These are phyloP conservation scores for Caenorhabditis japonica DNA, from an alignment of 2,888 invertebrate genomes.

Conservation along the genomic window DNA sequence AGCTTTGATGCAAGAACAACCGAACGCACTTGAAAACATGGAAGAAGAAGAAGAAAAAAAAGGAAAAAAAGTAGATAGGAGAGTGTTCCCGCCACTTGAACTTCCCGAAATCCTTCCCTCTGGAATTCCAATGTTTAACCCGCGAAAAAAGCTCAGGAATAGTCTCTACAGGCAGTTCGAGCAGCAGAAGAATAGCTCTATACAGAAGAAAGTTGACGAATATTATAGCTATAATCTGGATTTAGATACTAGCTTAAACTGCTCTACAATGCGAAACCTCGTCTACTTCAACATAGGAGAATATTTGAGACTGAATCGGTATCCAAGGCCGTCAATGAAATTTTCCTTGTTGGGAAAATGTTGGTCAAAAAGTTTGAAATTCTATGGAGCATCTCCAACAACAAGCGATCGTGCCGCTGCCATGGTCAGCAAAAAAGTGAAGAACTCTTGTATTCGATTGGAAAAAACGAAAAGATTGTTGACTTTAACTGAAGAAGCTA, in stretches of 20 bases:
- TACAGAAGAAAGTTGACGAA: constrained; percentile 1
- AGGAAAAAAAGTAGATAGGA: background rate
- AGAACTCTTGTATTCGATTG: constrained; percentile 1
- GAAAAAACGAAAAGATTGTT: background rate
- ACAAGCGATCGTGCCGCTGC: background rate
- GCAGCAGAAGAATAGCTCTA: constrained; percentile 1
- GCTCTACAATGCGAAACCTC: background rate
- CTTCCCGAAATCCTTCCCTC: background rate
- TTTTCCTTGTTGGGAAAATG: constrained; percentile 5
- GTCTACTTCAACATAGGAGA: constrained; percentile 10
- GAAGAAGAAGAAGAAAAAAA: background rate
- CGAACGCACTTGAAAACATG: constrained; percentile 6
- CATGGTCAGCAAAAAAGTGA: constrained; percentile 13
- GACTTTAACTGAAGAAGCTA: constrained; percentile 1
- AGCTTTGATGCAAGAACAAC: constrained; percentile 22
- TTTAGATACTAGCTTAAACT: background rate
- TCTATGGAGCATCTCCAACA: background rate
- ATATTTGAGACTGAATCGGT: constrained; percentile 9
- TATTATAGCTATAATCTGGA: background rate
- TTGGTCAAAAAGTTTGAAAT: background rate
- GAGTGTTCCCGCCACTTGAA: background rate
- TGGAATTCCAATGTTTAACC: constrained; percentile 12
- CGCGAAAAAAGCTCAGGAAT: background rate
- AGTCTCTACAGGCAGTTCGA: constrained; percentile 8
- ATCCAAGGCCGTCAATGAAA: constrained; percentile 3